Percentiles rank a stretch among this genome's conserved stretches.
These are phyloP conservation scores for Pterostichus niger DNA, from an alignment of 2,888 invertebrate genomes.

Conservation along the genomic window DNA sequence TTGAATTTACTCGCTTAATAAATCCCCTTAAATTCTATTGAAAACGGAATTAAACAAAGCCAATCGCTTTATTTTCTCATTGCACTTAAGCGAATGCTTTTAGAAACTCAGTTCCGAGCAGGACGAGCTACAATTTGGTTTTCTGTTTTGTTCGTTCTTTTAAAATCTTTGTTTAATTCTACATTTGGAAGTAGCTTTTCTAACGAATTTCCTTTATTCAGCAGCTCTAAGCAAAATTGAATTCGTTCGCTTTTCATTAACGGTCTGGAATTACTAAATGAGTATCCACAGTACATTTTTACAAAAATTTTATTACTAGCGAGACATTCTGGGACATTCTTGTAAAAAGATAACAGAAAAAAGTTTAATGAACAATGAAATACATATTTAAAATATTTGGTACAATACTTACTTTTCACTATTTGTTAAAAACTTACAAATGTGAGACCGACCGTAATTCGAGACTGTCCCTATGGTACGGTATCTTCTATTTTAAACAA, in stretches of 20 bases:
- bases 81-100: conserved; percentile 62
- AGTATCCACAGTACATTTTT: not conserved
- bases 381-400: no score
- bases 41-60: conserved; percentile 63
- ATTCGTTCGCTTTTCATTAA: conserved; percentile 30
- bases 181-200: conserved; percentile 49
- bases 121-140: conserved; percentile 42
- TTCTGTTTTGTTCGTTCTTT: conserved; percentile 49
- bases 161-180: conserved; percentile 51
- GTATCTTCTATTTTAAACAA: no score
- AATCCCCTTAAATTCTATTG: conserved; percentile 64
- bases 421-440: no score
- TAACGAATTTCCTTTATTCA: conserved; percentile 50
- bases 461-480: no score
- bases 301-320: no score
- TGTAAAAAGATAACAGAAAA: no score
- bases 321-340: no score
- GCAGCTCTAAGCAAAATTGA: conserved; percentile 34
- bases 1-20: conserved; percentile 64
- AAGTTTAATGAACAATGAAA: no score
- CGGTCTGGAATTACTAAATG: conserved; percentile 4
- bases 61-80: conserved; percentile 66
- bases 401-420: no score
- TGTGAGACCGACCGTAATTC: no score
- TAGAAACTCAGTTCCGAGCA: conserved; percentile 13